These are phyloP conservation scores for Drosophila ezoana DNA, from an alignment of 2,888 invertebrate species.

Conservation along the genomic window DNA sequence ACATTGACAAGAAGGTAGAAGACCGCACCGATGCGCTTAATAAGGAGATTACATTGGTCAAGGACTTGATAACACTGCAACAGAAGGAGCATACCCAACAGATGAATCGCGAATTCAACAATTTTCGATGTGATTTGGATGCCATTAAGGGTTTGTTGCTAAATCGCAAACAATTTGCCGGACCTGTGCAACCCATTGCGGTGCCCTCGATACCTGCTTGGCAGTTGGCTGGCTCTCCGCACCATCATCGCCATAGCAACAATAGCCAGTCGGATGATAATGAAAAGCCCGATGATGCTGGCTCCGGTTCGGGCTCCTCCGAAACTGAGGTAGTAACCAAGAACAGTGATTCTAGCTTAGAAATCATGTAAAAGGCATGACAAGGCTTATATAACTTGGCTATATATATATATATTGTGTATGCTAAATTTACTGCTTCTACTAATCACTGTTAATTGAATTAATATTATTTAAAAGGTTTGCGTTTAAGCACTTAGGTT, in stretches of 20 bases:
- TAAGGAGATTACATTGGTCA: slow-evolving; percentile 88
- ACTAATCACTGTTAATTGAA: slow-evolving; percentile 35
- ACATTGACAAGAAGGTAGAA: slow-evolving; percentile 89
- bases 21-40: slow-evolving; percentile 87
- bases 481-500: slow-evolving; percentile 35
- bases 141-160: slow-evolving; percentile 90
- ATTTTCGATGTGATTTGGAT: slow-evolving; percentile 89
- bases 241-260: slow-evolving; percentile 80
- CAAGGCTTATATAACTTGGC: slow-evolving; percentile 19
- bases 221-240: slow-evolving; percentile 87
- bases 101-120: slow-evolving; percentile 87
- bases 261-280: slow-evolving; percentile 84
- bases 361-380: slow-evolving; percentile 88
- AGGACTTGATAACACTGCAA: slow-evolving; percentile 87
- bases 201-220: slow-evolving; percentile 91
- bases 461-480: slow-evolving; percentile 31
- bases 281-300: slow-evolving; percentile 86
- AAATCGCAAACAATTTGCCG: slow-evolving; percentile 92
- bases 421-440: slow-evolving; percentile 22
- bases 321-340: slow-evolving; percentile 91
- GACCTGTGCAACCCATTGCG: slow-evolving; percentile 87
- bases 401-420: slow-evolving; percentile 19
- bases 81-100: slow-evolving; percentile 83
- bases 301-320: slow-evolving; percentile 88
- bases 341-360: slow-evolving; percentile 91